Percentiles rank a stretch among this genome's conserved stretches.
These are phyloP conservation scores for Saccopteryx bilineata DNA, from an alignment of 2,113 vertebrate genomes.

Conservation along the genomic window DNA sequence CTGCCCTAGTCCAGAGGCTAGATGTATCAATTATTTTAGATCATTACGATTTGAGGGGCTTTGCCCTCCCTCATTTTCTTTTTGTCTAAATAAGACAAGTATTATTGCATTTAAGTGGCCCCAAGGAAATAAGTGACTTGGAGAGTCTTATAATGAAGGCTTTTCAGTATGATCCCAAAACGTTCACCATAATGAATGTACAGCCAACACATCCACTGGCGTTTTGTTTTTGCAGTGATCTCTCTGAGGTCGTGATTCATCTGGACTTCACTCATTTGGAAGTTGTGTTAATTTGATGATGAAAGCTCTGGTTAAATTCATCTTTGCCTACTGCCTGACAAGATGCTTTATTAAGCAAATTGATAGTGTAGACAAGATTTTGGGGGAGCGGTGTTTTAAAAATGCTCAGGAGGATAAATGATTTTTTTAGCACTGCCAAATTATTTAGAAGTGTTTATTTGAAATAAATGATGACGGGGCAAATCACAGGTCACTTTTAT, in stretches of 20 bases:
- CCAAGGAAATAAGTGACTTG: background rate
- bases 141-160: background rate
- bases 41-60: constrained; percentile 4
- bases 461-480: background rate
- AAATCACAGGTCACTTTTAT: constrained; percentile 43
- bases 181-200: background rate
- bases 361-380: constrained; percentile 12
- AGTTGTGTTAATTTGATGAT: constrained; percentile 55
- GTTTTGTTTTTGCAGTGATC: constrained; percentile 15
- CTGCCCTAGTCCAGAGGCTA: background rate
- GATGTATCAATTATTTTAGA: background rate
- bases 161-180: background rate
- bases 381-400: constrained; percentile 35
- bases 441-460: constrained; percentile 61
- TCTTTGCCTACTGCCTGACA: background rate
- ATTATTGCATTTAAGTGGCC: background rate
- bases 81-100: background rate
- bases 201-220: background rate
- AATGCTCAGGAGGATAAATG: constrained; percentile 11
- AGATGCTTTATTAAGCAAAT: constrained; percentile 52
- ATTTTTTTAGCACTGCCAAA: constrained; percentile 30
- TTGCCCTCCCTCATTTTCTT: background rate
- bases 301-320: background rate
- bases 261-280: constrained; percentile 47
- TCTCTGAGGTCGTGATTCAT: background rate